Base-by-base conservation (phyloP, 2,888 invertebrate species). In the Drosophila flavopinicola region DNA sequence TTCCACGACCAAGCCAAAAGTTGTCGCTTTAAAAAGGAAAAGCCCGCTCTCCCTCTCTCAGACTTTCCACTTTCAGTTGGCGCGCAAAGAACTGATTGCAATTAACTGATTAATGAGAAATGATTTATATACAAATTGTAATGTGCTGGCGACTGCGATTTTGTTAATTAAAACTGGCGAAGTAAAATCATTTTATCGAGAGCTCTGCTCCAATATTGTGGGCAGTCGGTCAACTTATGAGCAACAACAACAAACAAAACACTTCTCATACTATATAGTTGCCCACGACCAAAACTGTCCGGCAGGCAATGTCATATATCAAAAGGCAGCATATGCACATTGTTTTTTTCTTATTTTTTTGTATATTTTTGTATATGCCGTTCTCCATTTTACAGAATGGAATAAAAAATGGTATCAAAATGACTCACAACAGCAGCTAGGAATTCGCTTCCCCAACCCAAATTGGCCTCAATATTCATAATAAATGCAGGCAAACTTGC, bases 51-150 rank as follows among this genome's bases (percentile, higher is more conserved):
- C 33, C 33, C n/a, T 24, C 44, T 32, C 23, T 35, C 17, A 9
- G 15, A 69, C 73, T 85, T 80, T 75, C 85, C 59, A 63, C 68
- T 68, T 74, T 76, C 67, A 35, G 66, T 66, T 56, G 13, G 33
- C 53, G 52, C 35, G 49, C 20, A 42, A 47, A 72, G 59, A 72
- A 75, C 63, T 59, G 67, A 75, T 65, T 59, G 67, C 44, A 72
- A 54, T 58, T 39, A 41, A 38, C 35, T 53, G 53, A 51, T 68
- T 53, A 58, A 66, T 52, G 59, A n/a, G 23, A 68, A 42, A 49
- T 68, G 56, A 67, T 68, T 67, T 67, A 45, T 59, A 61, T 58
- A 78, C 41, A 60, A 61, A 67, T 39, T 29, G 57, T 13, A 49
- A 39, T 44, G 41, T 33, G 20, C 27, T 25, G 53, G 33, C 24